Percentiles rank a stretch among this genome's conserved stretches.
phyloP scores from a whole-genome alignment of 2,113 vertebrate species.

The Chaetodon auriga region DNA sequence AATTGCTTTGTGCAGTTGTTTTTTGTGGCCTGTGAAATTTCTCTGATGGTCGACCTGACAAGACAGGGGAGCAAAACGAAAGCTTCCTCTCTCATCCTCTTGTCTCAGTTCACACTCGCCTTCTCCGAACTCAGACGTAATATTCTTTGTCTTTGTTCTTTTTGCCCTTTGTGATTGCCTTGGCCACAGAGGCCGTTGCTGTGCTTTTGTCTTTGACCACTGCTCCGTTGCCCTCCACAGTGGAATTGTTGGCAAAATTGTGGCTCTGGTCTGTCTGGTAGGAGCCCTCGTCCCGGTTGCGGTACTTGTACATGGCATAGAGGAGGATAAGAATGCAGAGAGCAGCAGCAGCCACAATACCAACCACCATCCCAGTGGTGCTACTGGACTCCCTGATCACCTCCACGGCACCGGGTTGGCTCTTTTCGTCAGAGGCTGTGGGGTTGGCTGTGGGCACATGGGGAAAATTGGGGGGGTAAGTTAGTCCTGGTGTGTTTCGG shows the following conservation, averaged over 20 bases:
- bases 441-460: conserved; percentile 95
- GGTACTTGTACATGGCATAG: conserved; percentile 98
- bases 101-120: conserved; percentile 57
- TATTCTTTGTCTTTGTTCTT: conserved; percentile 98
- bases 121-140: conserved; percentile 87
- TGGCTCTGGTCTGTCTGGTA: conserved; percentile 94
- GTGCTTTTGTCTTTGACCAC: conserved; percentile 93
- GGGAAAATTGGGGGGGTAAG: conserved; percentile 91
- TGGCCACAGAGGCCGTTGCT: conserved; percentile 81
- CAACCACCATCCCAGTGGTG: conserved; percentile 97
- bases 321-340: conserved; percentile 98
- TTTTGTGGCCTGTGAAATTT: conserved; percentile 61
- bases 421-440: conserved; percentile 90
- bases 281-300: conserved; percentile 95
- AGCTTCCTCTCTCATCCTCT: conserved; percentile 57
- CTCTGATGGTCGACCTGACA: conserved; percentile 60
- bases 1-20: conserved; percentile 54
- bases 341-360: conserved; percentile 95
- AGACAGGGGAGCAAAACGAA: conserved; percentile 53
- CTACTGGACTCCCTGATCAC: conserved; percentile 95
- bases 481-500: conserved; percentile 89
- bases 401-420: conserved; percentile 91
- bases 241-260: conserved; percentile 91
- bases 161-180: conserved; percentile 91
- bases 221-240: conserved; percentile 89